Percentiles rank a stretch among this genome's conserved stretches.
Evolutionary conservation across 2,113 vertebrate genomes (phyloP).

Genomic region (Eleginops maclovinus): DNA sequence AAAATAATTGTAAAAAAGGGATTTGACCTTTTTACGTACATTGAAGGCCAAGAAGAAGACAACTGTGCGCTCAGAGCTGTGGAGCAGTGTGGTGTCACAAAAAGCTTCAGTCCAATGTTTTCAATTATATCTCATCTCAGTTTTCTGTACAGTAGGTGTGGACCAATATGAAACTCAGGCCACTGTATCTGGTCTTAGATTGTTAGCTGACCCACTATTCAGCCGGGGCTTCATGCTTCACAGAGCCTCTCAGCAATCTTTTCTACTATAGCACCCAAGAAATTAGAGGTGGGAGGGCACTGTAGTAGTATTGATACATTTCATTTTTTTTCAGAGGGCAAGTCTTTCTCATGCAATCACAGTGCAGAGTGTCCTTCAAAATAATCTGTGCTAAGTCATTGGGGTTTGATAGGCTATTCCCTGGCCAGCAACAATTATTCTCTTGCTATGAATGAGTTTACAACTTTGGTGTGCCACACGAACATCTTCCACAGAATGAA

Average conservation of each 20-base stretch:
- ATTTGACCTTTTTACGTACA: constrained; percentile 6
- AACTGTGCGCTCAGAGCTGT: constrained; percentile 13
- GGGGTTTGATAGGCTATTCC: constrained; percentile 57
- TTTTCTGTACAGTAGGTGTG: constrained; percentile 55
- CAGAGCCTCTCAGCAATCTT: constrained; percentile 62
- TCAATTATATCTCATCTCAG: constrained; percentile 51
- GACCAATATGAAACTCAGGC: constrained; percentile 52
- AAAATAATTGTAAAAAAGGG: constrained; percentile 12
- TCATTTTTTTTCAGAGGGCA: constrained; percentile 65
- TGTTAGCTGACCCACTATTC: constrained; percentile 72
- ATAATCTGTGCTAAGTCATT: constrained; percentile 38
- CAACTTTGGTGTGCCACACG: constrained; percentile 36
- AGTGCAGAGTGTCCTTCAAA: constrained; percentile 32
- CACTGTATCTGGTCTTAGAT: constrained; percentile 63
- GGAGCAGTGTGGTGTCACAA: constrained; percentile 25
- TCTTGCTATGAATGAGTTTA: constrained; percentile 49
- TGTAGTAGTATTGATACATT: constrained; percentile 60
- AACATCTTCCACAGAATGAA: constrained; percentile 52
- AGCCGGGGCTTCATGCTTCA: constrained; percentile 71
- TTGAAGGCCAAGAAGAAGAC: background rate
- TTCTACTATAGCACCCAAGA: constrained; percentile 54
- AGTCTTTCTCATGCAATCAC: constrained; percentile 52
- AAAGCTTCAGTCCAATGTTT: constrained; percentile 50
- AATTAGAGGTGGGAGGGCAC: constrained; percentile 61
- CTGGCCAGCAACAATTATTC: constrained; percentile 63